Base-by-base conservation (phyloP, 2,888 invertebrate genomes). In the Pocota personata region DNA sequence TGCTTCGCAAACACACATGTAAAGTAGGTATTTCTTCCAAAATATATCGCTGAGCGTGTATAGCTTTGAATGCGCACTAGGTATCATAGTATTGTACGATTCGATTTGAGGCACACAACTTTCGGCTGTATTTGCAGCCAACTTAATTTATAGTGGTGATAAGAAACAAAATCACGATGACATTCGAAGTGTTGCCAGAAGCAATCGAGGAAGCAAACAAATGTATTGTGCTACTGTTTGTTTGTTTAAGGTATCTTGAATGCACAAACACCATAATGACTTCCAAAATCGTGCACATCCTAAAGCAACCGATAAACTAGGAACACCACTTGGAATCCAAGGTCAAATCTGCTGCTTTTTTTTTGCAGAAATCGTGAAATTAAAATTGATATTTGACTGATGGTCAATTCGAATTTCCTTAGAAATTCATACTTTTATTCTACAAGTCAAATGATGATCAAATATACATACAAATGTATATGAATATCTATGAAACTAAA, bases 51-150 rank as follows among this genome's bases (percentile, higher is more conserved):
- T 7, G 12, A n/a, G n/a, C 10, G 7, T 35, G 35, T 60, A 21
- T 35, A 14, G 30, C 16, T 30, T 57, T 7, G 19, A 40, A n/a
- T 43, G 7, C 48, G 24, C 27, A n/a, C n/a, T n/a, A n/a, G 35
- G 6, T 40, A 16, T 55, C 72, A 24, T 21, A 48, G 43, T 71
- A 35, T 35, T 32, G 50, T 66, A 19, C 27, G 10, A 16, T 27
- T 27, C 19, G 37, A 48, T n/a, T n/a, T n/a, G 27, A 24, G 2
- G 3, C 48, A 37, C 12, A 10, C 14, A 32, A 30, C 30, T 14
- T 75, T 64, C 35, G 40, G n/a, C 8, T 60, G 77, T 78, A 50
- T 62, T 40, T 78, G 52, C 69, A 52, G 60, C 14, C 66, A 67
- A 67, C 32, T 66, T 35, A 58, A 60, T 60, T 78, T 69, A 24